Evolutionary conservation across 2,113 vertebrate species (phyloP), one percentile per base, ranked within the genome.

Genomic region (Polypterus bichir): DNA sequence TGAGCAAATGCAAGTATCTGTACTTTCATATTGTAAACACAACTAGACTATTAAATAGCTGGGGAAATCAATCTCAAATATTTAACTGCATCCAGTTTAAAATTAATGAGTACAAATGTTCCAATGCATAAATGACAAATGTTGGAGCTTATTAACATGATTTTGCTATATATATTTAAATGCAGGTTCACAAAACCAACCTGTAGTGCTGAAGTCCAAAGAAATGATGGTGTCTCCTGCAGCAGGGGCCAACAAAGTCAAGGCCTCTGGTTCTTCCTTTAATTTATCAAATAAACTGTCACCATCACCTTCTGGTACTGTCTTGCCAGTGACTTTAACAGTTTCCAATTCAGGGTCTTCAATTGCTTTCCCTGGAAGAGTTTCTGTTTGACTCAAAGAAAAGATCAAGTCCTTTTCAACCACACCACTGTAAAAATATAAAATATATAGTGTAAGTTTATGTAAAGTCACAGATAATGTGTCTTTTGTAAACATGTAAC

Each of bases 321-420:
- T 68, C 75, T 84, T 83, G 70, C 76, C 88, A 65, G 92, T 88
- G 45, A 87, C 77, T 77, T 89, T 84, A 70, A 85, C 80, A 69
- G 89, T 83, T 70, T 91, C 87, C 68, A 81, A 80, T 61, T 92
- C 85, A 6, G 84, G 76, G 59, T 9, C 81, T 62, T 88, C 82
- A 52, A 81, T 77, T 69, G 84, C 79, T 69, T 81, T 87, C 65
- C 74, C 76, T 72, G 64, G 49, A 83, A 82, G 59, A 81, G 68
- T 83, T 77, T 89, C 84, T 0, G 89, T 96, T 85, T 99, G 96
- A 79, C 91, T 90, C 80, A 99, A 84, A 64, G 95, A 98, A 74
- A 99, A 79, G 73, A 99, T 83, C 72, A 92, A 72, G 66, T 92
- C 86, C 66, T 92, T 89, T 70, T 97, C 89, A 75, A 97, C 89